Base-by-base conservation (phyloP, 2,888 invertebrate species). In the Sesamia inferens region DNA sequence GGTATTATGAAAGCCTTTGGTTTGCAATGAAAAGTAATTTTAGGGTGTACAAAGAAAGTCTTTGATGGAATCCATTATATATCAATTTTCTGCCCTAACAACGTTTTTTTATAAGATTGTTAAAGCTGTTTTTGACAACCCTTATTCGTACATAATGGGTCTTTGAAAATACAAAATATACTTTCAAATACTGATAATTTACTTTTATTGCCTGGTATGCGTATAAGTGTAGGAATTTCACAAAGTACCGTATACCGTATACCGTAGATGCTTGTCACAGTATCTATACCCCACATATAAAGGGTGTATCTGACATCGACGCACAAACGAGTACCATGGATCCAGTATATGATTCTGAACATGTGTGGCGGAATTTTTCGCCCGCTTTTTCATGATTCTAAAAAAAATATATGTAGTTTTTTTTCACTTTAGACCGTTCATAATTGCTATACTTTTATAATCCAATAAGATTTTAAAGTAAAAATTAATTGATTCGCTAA, bases 81-180 rank as follows among this genome's bases (percentile, higher is more conserved):
- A 75, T 68, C 61, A 83, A 83, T 83, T 83, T 83, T 82, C 78
- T 57, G 61, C 51, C 57, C 39, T 63, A 63, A 80, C 59, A 65
- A 51, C 10, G 6, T 44, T 82, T 77, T 76, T 70, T 81, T 62
- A 69, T 74, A 42, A 81, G 57, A 69, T 71, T 63, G 78, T 55
- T 2, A 64, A 83, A 83, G 84, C 74, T 68, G 57, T 67, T 75
- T 67, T 59, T 66, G 68, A 57, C 62, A 55, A 48, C 63, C 54
- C 51, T 82, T 72, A 59, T 81, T 79, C 76, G 22, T 39, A 72
- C 44, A 72, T 76, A 81, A 81, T 69, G 54, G 51, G 1, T 58
- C 68, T 71, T 81, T 76, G 58, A 67, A 66, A 69, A 61, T 68
- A 74, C 70, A 44, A 39, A 39, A 39, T 39, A 39, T 39, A 39